Percentiles rank a stretch among this genome's conserved stretches.
Evolutionary conservation across 2,888 invertebrate species (phyloP).

Genomic region (Phymatocera aterrima): DNA sequence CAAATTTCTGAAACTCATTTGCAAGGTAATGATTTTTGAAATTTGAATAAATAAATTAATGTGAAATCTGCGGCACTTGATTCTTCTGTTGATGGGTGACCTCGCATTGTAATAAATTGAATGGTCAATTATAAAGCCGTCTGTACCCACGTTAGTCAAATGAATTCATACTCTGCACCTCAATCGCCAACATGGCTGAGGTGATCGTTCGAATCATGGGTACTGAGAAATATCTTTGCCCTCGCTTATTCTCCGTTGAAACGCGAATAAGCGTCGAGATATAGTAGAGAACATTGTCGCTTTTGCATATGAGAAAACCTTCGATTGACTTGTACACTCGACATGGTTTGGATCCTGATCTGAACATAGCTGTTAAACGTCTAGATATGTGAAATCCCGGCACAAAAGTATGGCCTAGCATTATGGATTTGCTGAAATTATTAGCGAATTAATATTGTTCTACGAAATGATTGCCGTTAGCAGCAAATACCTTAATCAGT

Average conservation of each 20-base stretch:
- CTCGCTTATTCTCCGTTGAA: background rate
- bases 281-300: constrained; percentile 1
- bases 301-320: constrained; percentile 22
- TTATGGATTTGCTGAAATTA: background rate
- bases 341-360: background rate
- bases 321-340: constrained; percentile 4
- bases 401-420: background rate
- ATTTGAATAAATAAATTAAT: background rate
- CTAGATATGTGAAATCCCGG: background rate
- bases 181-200: constrained; percentile 16
- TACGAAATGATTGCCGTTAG: constrained; percentile 24
- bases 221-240: constrained; percentile 4
- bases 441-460: background rate
- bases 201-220: background rate
- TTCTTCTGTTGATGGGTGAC: background rate
- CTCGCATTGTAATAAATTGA: background rate
- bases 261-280: constrained; percentile 13
- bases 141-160: constrained; percentile 15
- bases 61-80: background rate
- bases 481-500: constrained; percentile 26
- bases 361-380: background rate
- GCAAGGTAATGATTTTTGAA: background rate
- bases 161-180: constrained; percentile 6
- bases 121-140: constrained; percentile 12
- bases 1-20: background rate